These are phyloP conservation scores for Chrysolina oricalcia DNA, from an alignment of 2,888 invertebrate genomes.

Conservation along the genomic window DNA sequence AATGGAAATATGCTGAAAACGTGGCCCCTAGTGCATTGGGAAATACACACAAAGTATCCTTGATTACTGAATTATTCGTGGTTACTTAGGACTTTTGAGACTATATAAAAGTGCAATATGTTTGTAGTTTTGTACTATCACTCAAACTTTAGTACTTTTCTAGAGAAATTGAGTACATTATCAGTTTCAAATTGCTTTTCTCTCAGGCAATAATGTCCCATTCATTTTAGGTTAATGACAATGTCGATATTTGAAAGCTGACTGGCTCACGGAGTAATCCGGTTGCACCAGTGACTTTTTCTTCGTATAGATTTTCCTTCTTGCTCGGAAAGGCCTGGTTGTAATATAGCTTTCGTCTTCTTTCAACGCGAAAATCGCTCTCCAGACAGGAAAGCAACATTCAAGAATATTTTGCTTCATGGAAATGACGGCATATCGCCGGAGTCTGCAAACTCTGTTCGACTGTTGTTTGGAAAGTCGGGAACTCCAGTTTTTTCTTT, in stretches of 20 bases:
- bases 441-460: constrained; percentile 17
- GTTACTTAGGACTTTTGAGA: too few species aligned
- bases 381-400: constrained; percentile 37
- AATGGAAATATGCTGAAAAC: too few species aligned
- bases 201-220: neutral
- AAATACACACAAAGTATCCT: too few species aligned
- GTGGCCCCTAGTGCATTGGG: too few species aligned
- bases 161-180: too few species aligned
- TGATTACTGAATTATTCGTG: too few species aligned
- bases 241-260: neutral
- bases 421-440: constrained; percentile 25
- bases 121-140: too few species aligned
- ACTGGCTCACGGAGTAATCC: constrained; percentile 25
- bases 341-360: constrained; percentile 18
- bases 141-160: too few species aligned
- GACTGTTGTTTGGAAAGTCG: neutral
- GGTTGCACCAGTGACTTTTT: constrained; percentile 18
- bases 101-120: too few species aligned
- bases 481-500: neutral
- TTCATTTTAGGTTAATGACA: neutral
- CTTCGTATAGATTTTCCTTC: constrained; percentile 13
- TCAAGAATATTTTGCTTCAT: constrained; percentile 35
- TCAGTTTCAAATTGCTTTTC: too few species aligned
- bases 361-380: constrained; percentile 37
- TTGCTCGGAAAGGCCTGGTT: constrained; percentile 23